Conservation (phyloP, 2,888 invertebrate genomes). For the Chrysotoxum bicinctum region DNA sequence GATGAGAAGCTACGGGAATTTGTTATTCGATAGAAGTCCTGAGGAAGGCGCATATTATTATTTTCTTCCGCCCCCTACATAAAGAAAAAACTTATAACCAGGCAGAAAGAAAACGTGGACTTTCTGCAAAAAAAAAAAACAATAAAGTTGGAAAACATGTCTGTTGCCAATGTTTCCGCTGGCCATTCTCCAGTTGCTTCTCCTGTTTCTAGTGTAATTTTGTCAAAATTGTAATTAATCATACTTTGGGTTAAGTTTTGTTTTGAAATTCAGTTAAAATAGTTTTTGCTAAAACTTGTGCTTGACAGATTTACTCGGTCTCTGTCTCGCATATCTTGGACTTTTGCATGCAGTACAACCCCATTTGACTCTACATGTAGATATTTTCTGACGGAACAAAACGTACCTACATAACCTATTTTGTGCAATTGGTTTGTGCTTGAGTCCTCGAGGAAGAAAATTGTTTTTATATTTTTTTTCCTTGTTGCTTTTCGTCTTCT, state of each 20-base stretch:
- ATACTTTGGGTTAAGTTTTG: slow-evolving; percentile 66
- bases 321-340: neutral
- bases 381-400: neutral
- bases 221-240: slow-evolving; percentile 69
- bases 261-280: slow-evolving; percentile 55
- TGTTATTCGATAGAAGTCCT: slow-evolving; percentile 4
- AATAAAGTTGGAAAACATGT: slow-evolving; percentile 45
- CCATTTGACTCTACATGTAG: neutral
- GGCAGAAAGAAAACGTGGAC: neutral
- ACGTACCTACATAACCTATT: neutral
- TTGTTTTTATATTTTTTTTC: neutral
- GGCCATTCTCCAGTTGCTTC: neutral
- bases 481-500: neutral
- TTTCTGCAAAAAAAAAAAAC: slow-evolving; percentile 8
- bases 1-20: slow-evolving; percentile 10
- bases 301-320: slow-evolving; percentile 49
- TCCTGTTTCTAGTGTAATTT: slow-evolving; percentile 14
- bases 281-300: slow-evolving; percentile 55
- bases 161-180: slow-evolving; percentile 34
- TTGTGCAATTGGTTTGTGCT: slow-evolving; percentile 29
- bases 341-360: slow-evolving; percentile 27
- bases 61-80: no score
- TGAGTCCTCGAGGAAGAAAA: slow-evolving; percentile 10
- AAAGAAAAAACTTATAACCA: neutral
- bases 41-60: neutral